Base-by-base conservation (phyloP, 2,113 vertebrate species). In the Hypomesus transpacificus region DNA sequence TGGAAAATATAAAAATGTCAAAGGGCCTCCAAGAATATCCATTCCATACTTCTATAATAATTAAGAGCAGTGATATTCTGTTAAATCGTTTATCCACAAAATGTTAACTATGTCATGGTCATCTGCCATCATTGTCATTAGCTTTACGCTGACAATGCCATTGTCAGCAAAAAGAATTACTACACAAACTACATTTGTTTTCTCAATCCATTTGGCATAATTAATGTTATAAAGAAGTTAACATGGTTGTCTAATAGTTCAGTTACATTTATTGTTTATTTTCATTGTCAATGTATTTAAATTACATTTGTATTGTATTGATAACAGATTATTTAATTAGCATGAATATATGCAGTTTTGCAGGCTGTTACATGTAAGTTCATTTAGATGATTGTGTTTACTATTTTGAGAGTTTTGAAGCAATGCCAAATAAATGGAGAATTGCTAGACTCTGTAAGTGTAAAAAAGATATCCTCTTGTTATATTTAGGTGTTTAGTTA, bases 101-200 rank as follows among this genome's bases (percentile, higher is more conserved):
- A 54, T 59, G 65, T 39, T 74, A 46, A 70, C 75, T 17, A 21
- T 71, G 46, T 59, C 26, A 21, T 17, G 24, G 22, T 21, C 22
- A 6, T 60, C 65, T 53, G 61, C 61, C 34, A 69, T 76, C 14
- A 34, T 66, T 28, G 39, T 74, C 77, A 70, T 54, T 54, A 31
- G 52, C 68, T 57, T 66, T 68, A 56, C 14, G 52, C 52, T 39
- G 70, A 79, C 65, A 74, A 63, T 51, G 26, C 24, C 67, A 61
- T 70, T 39, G 24, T 61, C 53, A 34, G 20, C 86, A 91, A 51
- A 39, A 75, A 77, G 7, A 17, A 8, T 56, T 17, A 8, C 16
- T 8, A 56, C 16, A 20, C 17, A 56, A 20, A 56, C 16, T 56
- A 20, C n/a, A 56, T 20, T 18, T 56, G 2, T 56, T 56, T 16